phyloP scores from a whole-genome alignment of 2,113 vertebrate species.

The Astur gentilis region DNA sequence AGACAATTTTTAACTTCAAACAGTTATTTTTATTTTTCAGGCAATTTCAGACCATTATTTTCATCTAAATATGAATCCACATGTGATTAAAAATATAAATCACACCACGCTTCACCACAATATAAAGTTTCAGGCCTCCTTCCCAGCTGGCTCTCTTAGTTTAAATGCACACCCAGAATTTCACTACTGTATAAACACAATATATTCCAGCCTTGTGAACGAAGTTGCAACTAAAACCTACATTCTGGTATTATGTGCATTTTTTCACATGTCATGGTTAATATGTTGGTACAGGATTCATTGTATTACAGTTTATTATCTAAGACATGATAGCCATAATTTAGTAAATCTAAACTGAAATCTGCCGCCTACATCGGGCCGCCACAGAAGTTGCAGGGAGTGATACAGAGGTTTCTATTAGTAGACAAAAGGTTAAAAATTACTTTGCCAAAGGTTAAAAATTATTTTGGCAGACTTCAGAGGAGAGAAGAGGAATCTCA shows the following conservation, averaged over 20 bases:
- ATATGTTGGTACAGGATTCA: not conserved
- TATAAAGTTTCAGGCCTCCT: not conserved
- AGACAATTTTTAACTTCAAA: not conserved
- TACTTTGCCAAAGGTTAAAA: not conserved
- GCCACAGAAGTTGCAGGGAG: not conserved
- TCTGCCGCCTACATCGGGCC: not conserved
- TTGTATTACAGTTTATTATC: not conserved
- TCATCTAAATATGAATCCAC: not conserved
- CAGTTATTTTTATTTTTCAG: not conserved
- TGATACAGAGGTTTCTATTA: not conserved
- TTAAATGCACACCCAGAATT: not conserved
- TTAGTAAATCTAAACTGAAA: not conserved
- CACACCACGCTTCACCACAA: not conserved
- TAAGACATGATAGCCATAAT: not conserved
- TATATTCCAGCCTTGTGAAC: not conserved
- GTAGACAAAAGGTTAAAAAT: not conserved
- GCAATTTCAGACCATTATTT: not conserved
- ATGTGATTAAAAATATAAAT: not conserved
- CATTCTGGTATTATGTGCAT: not conserved
- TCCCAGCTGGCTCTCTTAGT: not conserved
- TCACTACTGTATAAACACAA: not conserved
- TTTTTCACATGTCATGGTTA: not conserved
- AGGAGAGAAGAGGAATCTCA: not conserved
- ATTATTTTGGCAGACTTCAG: not conserved
- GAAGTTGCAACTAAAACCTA: not conserved